Percentiles rank a stretch among this genome's conserved stretches.
phyloP scores from a whole-genome alignment of 2,113 vertebrate genomes.

The Rhineura floridana region DNA sequence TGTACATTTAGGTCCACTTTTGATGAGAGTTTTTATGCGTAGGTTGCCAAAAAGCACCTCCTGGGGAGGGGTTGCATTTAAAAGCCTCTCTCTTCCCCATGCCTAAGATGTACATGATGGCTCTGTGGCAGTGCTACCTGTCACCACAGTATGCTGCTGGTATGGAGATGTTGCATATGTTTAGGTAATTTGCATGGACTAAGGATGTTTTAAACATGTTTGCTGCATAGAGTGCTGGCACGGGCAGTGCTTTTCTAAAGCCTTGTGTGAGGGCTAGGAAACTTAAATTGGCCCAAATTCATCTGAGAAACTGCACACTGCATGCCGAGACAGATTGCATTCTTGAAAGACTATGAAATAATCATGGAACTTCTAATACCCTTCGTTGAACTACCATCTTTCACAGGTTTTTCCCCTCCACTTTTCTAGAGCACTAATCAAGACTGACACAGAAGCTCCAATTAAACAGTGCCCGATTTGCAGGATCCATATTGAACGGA shows the following conservation, averaged over 20 bases:
- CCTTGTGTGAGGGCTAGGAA: no score
- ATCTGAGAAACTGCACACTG: background rate
- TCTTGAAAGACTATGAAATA: background rate
- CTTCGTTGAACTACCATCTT: background rate
- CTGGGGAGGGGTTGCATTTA: background rate
- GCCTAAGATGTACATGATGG: background rate
- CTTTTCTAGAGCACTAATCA: conserved; percentile 71
- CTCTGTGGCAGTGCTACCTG: background rate
- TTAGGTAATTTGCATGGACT: no score
- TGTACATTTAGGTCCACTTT: no score
- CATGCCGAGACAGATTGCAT: background rate
- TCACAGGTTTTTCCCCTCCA: background rate
- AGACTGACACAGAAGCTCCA: conserved; percentile 75
- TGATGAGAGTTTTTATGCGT: no score
- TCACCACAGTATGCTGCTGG: background rate
- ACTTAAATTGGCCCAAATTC: background rate
- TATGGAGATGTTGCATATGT: background rate
- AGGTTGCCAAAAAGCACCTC: no score
- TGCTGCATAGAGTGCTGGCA: background rate
- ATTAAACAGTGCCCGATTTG: conserved; percentile 96
- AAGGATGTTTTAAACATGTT: background rate
- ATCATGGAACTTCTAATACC: background rate
- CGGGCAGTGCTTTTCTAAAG: background rate
- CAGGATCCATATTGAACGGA: conserved; percentile 92
- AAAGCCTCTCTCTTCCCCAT: background rate